Conservation (phyloP, 2,113 vertebrate species). For the Tychaedon coryphoeus region DNA sequence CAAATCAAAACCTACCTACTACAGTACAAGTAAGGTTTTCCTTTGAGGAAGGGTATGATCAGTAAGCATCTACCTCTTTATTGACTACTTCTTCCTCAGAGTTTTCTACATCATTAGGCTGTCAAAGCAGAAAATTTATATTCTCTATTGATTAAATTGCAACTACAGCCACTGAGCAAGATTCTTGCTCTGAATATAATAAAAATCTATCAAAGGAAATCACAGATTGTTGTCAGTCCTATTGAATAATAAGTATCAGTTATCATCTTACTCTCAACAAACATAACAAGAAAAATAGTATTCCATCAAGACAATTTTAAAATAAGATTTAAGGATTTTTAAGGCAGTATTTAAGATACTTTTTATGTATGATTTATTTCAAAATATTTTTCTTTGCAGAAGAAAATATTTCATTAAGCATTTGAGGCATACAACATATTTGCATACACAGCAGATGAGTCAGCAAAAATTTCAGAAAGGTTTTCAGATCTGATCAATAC, state of each 20-base stretch:
- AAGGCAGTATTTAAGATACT: neutral
- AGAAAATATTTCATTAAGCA: neutral
- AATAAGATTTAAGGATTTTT: neutral
- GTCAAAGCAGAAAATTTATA: slow-evolving; percentile 28
- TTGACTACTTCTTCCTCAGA: neutral
- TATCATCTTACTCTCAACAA: neutral
- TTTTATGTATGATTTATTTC: neutral
- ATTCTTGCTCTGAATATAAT: neutral
- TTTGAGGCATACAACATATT: neutral
- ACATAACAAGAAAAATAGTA: slow-evolving; percentile 26
- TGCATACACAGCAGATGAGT: neutral
- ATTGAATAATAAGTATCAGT: neutral
- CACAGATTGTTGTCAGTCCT: neutral
- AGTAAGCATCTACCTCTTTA: neutral
- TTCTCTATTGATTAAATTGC: slow-evolving; percentile 7
- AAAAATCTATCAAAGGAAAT: slow-evolving; percentile 8
- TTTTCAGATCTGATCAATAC: neutral
- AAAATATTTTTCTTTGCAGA: neutral
- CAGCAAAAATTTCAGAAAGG: neutral
- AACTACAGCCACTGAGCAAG: neutral
- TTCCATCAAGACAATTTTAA: neutral
- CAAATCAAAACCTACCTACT: neutral
- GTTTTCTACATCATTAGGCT: slow-evolving; percentile 22
- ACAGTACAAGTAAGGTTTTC: neutral
- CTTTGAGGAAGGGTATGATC: neutral